These are phyloP conservation scores for Anguilla marmorata DNA, from an alignment of 2,797 vertebrate species.

Conservation along the genomic window DNA sequence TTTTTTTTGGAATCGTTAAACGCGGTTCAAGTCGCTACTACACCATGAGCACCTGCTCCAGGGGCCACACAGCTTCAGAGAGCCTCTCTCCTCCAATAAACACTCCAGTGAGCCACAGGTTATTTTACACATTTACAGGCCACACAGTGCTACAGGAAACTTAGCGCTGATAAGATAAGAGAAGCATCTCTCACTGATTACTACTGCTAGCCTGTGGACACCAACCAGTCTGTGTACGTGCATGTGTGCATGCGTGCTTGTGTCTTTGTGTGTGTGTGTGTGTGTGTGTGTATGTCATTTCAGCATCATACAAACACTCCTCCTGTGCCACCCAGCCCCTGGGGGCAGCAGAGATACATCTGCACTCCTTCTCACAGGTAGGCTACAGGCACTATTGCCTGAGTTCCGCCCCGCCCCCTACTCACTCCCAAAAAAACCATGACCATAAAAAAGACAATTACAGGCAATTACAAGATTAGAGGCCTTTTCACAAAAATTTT, in stretches of 20 bases:
- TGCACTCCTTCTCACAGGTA: conserved; percentile 67
- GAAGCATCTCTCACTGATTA: background rate
- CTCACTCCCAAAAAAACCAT: conserved; percentile 41
- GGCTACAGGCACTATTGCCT: conserved; percentile 62
- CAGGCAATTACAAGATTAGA: conserved; percentile 54
- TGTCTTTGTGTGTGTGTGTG: background rate
- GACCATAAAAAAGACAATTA: conserved; percentile 66
- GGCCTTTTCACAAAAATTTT: background rate
- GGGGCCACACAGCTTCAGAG: no score
- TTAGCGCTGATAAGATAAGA: background rate
- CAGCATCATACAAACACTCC: conserved; percentile 29
- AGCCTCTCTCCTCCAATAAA: background rate
- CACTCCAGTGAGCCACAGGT: background rate
- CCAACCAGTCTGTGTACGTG: background rate
- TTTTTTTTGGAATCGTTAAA: background rate
- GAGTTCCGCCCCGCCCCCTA: conserved; percentile 33
- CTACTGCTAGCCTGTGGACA: background rate
- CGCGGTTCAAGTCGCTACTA: background rate
- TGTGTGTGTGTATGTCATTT: conserved; percentile 26
- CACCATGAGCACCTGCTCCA: background rate
- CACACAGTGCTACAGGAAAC: background rate
- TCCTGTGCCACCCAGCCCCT: conserved; percentile 23
- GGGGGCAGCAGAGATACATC: conserved; percentile 55
- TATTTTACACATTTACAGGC: no score
- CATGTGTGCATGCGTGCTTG: background rate